A percentile compares a stretch with the other conserved stretches of the same genome.
phyloP scores from a whole-genome alignment of 2,888 invertebrate genomes.

The Aleiodes leptofemur region DNA sequence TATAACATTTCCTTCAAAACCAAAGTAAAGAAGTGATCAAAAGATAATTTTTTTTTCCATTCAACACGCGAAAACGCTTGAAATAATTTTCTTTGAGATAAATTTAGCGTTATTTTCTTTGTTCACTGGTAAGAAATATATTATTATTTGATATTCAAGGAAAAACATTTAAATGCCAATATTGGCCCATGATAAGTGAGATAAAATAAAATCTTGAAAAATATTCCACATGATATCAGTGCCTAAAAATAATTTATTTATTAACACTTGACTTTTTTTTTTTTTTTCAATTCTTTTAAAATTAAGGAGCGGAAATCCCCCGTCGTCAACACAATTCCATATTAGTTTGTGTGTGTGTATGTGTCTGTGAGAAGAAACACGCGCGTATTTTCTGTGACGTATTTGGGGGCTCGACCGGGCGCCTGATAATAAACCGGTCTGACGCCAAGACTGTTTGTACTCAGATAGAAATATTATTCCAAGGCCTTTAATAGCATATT shows the following conservation, averaged over 20 bases:
- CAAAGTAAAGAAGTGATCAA: too few relatives aligned
- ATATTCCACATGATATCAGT: background rate
- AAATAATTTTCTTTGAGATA: too few relatives aligned
- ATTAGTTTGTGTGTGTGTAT: background rate
- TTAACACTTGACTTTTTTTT: too few relatives aligned
- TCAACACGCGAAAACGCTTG: too few relatives aligned
- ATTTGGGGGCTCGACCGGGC: conserved; percentile 48
- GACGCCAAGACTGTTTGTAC: conserved; percentile 15
- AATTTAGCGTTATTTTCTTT: too few relatives aligned
- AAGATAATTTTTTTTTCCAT: too few relatives aligned
- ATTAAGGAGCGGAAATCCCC: conserved; percentile 18
- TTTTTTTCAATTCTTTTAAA: background rate
- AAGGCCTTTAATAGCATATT: background rate
- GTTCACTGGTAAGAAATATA: too few relatives aligned
- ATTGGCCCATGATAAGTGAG: too few relatives aligned
- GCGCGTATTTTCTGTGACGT: conserved; percentile 33
- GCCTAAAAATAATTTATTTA: background rate
- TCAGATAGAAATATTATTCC: background rate
- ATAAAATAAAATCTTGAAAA: too few relatives aligned
- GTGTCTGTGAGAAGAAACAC: background rate
- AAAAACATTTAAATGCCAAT: too few relatives aligned
- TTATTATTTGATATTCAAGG: too few relatives aligned
- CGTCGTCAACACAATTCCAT: background rate
- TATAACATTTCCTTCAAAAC: too few relatives aligned
- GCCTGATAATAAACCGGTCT: conserved; percentile 32